Conservation (phyloP, 2,113 vertebrate species). For the Marcusenius ussheri region DNA sequence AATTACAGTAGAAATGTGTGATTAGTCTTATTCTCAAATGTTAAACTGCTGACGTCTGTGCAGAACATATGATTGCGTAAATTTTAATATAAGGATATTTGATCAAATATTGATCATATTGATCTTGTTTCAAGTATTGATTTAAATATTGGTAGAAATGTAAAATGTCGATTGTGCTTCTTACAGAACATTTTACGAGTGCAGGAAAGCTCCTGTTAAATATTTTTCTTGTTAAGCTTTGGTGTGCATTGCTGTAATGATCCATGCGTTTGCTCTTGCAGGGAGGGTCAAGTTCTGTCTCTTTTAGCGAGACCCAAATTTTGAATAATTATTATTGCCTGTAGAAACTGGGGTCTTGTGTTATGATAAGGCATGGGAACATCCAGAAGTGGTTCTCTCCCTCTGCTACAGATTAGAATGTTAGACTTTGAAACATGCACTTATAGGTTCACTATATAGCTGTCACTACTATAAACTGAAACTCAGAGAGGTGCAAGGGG, state of each 20-base stretch:
- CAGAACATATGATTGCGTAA: neutral
- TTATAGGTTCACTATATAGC: neutral
- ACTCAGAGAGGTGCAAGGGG: neutral
- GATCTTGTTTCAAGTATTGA: neutral
- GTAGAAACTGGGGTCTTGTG: neutral
- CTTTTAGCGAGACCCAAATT: neutral
- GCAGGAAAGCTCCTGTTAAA: neutral
- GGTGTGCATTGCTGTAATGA: neutral
- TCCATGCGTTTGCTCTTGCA: neutral
- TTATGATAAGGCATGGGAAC: neutral
- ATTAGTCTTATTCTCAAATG: neutral
- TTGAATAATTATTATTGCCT: neutral
- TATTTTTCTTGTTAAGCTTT: neutral
- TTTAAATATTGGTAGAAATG: neutral
- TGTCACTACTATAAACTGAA: neutral
- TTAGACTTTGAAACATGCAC: conserved; percentile 2
- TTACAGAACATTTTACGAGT: neutral
- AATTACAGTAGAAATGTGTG: neutral
- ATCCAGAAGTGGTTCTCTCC: neutral
- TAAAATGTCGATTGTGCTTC: neutral
- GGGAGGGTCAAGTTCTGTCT: neutral
- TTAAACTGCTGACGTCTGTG: neutral
- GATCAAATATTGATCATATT: neutral
- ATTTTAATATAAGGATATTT: neutral
- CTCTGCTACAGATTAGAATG: neutral